Evolutionary conservation across 2,797 vertebrate species (phyloP), one percentile per base, ranked within the genome.

Genomic region (Anolis apletophallus): DNA sequence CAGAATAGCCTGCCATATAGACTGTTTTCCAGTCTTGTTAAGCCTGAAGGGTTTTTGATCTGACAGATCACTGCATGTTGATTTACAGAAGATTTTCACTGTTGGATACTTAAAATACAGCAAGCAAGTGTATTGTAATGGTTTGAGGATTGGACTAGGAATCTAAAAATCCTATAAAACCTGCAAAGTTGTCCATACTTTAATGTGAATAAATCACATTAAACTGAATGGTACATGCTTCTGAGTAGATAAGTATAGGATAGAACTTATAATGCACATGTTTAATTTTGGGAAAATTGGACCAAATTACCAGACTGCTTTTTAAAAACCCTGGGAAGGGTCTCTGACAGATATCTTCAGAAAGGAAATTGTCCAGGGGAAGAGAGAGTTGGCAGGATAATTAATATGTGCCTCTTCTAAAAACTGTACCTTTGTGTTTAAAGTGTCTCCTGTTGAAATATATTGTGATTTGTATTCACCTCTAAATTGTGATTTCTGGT

Each of bases 31-130:
- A 57, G 55, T 57, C 55, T 57, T 14, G 55, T 57, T 57, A 14
- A 57, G 13, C 14, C 55, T 19, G 16, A 57, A 57, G 55, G 84
- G 79, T 88, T 91, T 93, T 83, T 89, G 87, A 86, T 91, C 95
- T 95, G 89, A 67, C 92, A 85, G 77, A 91, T 95, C 90, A 95
- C 64, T 92, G 91, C 50, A 90, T 71, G 92, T 81, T 1, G 0
- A 90, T 95, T 93, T 93, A 86, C 32, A 55, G 90, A 91, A 91
- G 14, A 21, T 94, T 95, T 93, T 92, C 80, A 80, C 92, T 93
- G 80, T 83, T 92, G 76, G 16, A 73, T 92, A 85, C 79, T 92
- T 90, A 90, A 93, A 26, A 23, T 61, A 46, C 46, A 46, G 46
- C 3, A 46, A 46, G 46, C 3, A 46, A 46, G 46, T 46, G 46